These are phyloP conservation scores for Hydriomena furcata DNA, from an alignment of 2,888 invertebrate species.

Conservation along the genomic window DNA sequence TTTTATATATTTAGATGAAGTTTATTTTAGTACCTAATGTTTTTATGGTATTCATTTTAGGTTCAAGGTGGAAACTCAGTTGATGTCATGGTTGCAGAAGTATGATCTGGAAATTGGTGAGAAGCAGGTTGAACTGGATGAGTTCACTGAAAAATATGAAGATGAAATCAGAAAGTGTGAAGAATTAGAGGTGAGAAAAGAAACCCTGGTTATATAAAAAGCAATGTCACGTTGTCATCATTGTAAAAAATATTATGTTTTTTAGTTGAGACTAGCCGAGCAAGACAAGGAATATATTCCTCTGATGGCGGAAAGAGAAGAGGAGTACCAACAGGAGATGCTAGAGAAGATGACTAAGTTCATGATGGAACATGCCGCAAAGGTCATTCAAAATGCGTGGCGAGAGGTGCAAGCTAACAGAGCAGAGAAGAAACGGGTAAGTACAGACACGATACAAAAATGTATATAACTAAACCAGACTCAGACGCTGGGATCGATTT, in stretches of 20 bases:
- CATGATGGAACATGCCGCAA: constrained; percentile 66
- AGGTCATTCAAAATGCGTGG: constrained; percentile 73
- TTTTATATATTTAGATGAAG: no score
- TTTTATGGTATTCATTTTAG: no score
- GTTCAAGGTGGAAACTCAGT: constrained; percentile 83
- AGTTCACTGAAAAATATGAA: constrained; percentile 74
- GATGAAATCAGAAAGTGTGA: constrained; percentile 71
- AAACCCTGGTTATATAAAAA: neutral
- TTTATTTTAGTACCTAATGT: no score
- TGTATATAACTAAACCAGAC: no score
- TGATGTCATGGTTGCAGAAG: constrained; percentile 83
- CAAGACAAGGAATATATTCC: constrained; percentile 64
- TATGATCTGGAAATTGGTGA: constrained; percentile 85
- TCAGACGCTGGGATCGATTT: no score
- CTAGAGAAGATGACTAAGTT: constrained; percentile 77
- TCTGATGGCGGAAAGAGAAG: constrained; percentile 82
- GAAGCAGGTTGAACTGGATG: constrained; percentile 80
- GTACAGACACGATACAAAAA: no score
- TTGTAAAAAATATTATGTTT: neutral
- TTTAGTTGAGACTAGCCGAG: constrained; percentile 14
- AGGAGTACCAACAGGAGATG: constrained; percentile 80
- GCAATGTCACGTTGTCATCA: no score
- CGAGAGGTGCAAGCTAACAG: constrained; percentile 63
- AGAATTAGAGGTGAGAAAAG: constrained; percentile 74
- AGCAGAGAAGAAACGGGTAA: constrained; percentile 72